phyloP scores from a whole-genome alignment of 2,888 invertebrate genomes.

The Lithophane ornitopus region DNA sequence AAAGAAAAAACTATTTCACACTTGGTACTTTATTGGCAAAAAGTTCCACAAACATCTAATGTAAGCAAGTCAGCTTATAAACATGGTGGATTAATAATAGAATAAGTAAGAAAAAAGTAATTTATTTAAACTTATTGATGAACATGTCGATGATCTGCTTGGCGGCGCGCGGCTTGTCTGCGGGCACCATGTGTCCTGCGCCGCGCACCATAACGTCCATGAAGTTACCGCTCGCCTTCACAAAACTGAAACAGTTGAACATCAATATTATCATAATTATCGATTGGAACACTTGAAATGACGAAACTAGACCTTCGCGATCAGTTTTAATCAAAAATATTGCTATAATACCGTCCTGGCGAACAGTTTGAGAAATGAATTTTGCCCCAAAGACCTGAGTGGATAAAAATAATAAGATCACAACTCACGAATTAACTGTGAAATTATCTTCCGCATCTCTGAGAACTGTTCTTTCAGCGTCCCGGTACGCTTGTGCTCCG shows the following conservation, averaged over 20 bases:
- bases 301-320: too few relatives aligned
- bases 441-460: conserved; percentile 1
- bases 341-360: too few relatives aligned
- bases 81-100: neutral
- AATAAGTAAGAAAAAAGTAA: neutral
- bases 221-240: conserved; percentile 68
- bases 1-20: too few relatives aligned
- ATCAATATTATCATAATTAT: neutral
- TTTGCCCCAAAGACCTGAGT: neutral
- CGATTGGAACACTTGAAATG: neutral
- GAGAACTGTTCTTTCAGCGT: too few relatives aligned
- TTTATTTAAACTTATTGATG: conserved; percentile 54
- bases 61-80: neutral
- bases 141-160: conserved; percentile 60
- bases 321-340: neutral
- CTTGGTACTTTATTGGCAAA: neutral
- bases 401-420: neutral
- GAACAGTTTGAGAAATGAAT: neutral
- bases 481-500: conserved; percentile 52
- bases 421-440: conserved; percentile 51
- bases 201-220: conserved; percentile 85
- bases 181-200: conserved; percentile 90
- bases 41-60: too few relatives aligned
- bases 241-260: conserved; percentile 27
- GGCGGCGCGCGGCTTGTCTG: too few relatives aligned